These are phyloP conservation scores for Nomia melanderi DNA, from an alignment of 1,140 invertebrate genomes.

Conservation along the genomic window DNA sequence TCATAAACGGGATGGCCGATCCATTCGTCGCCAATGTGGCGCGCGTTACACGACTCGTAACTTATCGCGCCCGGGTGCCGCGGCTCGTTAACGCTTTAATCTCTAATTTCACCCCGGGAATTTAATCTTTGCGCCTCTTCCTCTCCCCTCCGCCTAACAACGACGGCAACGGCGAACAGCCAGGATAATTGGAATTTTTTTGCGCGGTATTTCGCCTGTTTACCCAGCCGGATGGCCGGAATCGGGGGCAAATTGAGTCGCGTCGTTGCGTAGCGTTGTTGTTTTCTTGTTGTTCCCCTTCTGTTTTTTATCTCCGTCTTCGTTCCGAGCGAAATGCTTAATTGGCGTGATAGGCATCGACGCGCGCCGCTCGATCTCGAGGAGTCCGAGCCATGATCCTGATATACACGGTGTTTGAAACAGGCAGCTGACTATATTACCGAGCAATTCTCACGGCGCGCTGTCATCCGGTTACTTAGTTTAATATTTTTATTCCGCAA, in stretches of 20 bases:
- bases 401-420: too few relatives aligned
- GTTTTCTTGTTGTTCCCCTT: too few relatives aligned
- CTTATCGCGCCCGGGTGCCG: neutral
- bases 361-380: neutral
- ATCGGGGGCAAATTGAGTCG: conserved; percentile 15
- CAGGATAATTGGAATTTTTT: conserved; percentile 39
- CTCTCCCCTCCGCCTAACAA: neutral
- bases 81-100: conserved; percentile 26
- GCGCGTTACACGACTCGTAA: neutral
- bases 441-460: too few relatives aligned
- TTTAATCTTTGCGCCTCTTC: conserved; percentile 14
- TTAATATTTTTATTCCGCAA: too few relatives aligned
- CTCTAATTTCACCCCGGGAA: neutral
- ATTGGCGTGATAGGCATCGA: neutral
- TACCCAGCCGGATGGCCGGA: neutral
- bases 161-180: neutral
- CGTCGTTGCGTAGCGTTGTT: too few relatives aligned
- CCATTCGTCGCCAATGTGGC: neutral
- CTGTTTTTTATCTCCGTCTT: neutral
- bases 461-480: too few relatives aligned
- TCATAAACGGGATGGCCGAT: too few relatives aligned
- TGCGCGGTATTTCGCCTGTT: conserved; percentile 14
- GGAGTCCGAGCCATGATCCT: too few relatives aligned
- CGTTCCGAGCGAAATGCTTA: neutral
- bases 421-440: too few relatives aligned